A percentile compares a stretch with the other conserved stretches of the same genome.
Evolutionary conservation across 2,797 vertebrate species (phyloP).

Genomic region (Ciconia nigra): DNA sequence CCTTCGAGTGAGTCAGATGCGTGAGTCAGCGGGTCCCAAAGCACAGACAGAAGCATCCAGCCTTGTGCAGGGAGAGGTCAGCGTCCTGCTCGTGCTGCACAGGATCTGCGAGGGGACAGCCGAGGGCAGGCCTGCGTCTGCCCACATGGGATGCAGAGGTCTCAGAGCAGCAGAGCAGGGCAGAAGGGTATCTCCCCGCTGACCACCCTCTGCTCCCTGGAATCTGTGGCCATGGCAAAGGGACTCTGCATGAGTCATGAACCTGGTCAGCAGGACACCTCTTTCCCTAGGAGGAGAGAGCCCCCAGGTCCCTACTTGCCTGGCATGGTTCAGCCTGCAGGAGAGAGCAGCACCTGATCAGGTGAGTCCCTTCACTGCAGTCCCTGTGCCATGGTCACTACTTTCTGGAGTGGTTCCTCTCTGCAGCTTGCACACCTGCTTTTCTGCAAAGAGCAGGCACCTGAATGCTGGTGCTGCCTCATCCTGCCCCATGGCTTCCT

Average conservation of each 20-base stretch:
- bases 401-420: neutral
- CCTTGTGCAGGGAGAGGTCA: neutral
- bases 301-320: neutral
- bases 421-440: neutral
- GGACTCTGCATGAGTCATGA: neutral
- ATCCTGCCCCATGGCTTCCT: neutral
- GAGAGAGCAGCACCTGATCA: neutral
- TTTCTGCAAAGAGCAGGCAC: neutral
- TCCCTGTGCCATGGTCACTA: neutral
- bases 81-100: accelerated
- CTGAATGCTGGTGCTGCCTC: neutral
- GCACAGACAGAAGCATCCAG: neutral
- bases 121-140: neutral
- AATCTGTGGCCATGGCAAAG: neutral
- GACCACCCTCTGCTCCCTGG: neutral
- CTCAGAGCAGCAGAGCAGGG: neutral
- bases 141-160: neutral
- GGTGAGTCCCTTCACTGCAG: neutral
- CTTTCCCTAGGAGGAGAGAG: neutral
- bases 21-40: neutral
- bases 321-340: accelerated
- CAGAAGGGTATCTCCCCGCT: neutral
- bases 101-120: neutral
- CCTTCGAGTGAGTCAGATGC: neutral
- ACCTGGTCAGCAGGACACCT: neutral